Evolutionary conservation across 2,797 vertebrate species (phyloP).

Genomic region (Dicrostonyx torquatus): DNA sequence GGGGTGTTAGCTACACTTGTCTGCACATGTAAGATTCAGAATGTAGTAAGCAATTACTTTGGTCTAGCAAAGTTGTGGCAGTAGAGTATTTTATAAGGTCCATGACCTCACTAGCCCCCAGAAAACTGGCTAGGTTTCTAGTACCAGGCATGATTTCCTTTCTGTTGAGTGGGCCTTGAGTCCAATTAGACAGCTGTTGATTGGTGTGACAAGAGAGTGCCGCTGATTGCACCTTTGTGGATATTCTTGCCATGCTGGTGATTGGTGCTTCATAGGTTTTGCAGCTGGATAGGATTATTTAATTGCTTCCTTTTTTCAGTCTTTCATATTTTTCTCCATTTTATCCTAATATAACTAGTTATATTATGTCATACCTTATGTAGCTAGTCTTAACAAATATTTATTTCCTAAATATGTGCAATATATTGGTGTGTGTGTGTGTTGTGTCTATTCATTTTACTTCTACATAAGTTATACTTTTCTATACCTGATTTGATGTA

Average conservation of each 20-base stretch:
- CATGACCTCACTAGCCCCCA: background rate
- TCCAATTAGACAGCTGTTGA: background rate
- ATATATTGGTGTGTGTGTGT: background rate
- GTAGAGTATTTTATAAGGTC: background rate
- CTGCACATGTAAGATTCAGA: background rate
- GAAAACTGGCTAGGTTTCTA: background rate
- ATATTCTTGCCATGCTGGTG: background rate
- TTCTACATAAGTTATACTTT: background rate
- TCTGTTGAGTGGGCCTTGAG: background rate
- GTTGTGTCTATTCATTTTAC: background rate
- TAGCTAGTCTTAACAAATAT: background rate
- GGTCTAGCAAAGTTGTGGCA: background rate
- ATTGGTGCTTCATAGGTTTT: background rate
- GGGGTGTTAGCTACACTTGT: background rate
- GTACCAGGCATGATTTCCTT: background rate
- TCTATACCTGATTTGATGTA: background rate
- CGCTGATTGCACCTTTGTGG: background rate
- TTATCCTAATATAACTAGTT: background rate
- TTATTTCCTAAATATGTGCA: background rate
- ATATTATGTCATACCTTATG: background rate
- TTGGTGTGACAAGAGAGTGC: background rate
- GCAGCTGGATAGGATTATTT: background rate
- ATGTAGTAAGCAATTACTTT: background rate
- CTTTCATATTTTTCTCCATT: background rate
- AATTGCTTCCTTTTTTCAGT: background rate